Evolutionary conservation across 2,113 vertebrate species (phyloP), one percentile per base, ranked within the genome.

Genomic region (Rhodinocichla rosea): DNA sequence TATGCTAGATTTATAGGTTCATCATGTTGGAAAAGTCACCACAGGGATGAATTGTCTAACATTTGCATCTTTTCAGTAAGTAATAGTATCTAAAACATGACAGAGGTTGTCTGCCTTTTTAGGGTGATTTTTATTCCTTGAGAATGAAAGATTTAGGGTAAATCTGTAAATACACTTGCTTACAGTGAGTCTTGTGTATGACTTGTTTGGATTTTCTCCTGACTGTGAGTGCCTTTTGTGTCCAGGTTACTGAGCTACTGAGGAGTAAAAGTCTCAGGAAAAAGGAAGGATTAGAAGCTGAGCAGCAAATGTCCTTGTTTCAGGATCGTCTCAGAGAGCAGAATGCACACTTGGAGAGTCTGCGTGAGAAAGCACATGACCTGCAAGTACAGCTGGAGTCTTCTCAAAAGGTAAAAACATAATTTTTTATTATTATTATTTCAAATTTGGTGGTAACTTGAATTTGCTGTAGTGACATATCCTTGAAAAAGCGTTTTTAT

Each of bases 211-310:
- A 17, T 47, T 56, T 74, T 15, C 21, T 81, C 39, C 20, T 85
- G 42, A 94, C 50, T 64, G 10, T 53, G 62, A 40, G 20, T 77
- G 20, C 35, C 37, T 76, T 60, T 93, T 94, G 32, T 64, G 53
- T 70, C 32, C 94, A 99, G 98, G 97, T 98, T n/a, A 98, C 97
- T 74, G 95, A 97, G 40, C 96, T 97, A 62, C 91, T 98, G 65
- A 98, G 96, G 49, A 97, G 87, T 88, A 98, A 98, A 97, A 97
- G 84, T 87, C 89, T 96, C 44, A 92, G 91, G 21, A 96, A 91
- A 49, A 62, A 69, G 1, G 96, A 98, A 37, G 47, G 90, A 5
- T 71, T 76, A 32, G 92, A 97, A 76, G 74, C 76, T 30, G 88
- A 94, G 71, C 90, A 83, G 30, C 96, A 95, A 45, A 95, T 94